Evolutionary conservation across 2,797 vertebrate species (phyloP).

Genomic region (Knipowitschia caucasica): DNA sequence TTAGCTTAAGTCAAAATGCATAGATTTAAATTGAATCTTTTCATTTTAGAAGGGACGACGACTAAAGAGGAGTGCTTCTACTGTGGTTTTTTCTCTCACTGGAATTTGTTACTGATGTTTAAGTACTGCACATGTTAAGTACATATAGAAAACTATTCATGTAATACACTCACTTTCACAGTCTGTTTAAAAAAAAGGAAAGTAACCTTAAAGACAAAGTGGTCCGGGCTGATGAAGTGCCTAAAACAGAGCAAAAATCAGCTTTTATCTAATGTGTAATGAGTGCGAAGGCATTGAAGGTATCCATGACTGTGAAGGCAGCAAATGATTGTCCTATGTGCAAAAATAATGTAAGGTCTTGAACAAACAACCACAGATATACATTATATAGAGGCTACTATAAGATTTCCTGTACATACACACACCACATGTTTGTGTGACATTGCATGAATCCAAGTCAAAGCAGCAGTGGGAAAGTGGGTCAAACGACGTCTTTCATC

Average conservation of each 20-base stretch:
- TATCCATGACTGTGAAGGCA: conserved; percentile 30
- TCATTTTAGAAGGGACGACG: conserved; percentile 5
- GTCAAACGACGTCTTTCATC: conserved; percentile 22
- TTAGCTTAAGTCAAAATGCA: conserved; percentile 9
- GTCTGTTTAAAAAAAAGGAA: conserved; percentile 35
- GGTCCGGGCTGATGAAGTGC: conserved; percentile 53
- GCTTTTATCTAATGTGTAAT: conserved; percentile 45
- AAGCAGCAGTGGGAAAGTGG: conserved; percentile 46
- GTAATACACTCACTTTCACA: conserved; percentile 72
- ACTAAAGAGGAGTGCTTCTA: conserved; percentile 23
- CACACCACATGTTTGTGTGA: conserved; percentile 57
- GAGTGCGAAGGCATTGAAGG: conserved; percentile 38
- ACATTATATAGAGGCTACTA: conserved; percentile 45
- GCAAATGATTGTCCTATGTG: conserved; percentile 66
- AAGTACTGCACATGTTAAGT: conserved; percentile 55
- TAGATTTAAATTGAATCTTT: background rate
- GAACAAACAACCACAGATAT: conserved; percentile 34
- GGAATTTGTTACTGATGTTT: conserved; percentile 45
- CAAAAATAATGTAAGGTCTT: conserved; percentile 45
- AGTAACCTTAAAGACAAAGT: conserved; percentile 23
- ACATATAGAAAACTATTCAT: conserved; percentile 46
- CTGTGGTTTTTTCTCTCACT: conserved; percentile 25
- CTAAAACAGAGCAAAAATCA: conserved; percentile 59
- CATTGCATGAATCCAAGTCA: conserved; percentile 41
- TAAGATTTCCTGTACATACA: conserved; percentile 54